Conservation (phyloP, 2,888 invertebrate genomes). For the Ceraclea dissimilis region DNA sequence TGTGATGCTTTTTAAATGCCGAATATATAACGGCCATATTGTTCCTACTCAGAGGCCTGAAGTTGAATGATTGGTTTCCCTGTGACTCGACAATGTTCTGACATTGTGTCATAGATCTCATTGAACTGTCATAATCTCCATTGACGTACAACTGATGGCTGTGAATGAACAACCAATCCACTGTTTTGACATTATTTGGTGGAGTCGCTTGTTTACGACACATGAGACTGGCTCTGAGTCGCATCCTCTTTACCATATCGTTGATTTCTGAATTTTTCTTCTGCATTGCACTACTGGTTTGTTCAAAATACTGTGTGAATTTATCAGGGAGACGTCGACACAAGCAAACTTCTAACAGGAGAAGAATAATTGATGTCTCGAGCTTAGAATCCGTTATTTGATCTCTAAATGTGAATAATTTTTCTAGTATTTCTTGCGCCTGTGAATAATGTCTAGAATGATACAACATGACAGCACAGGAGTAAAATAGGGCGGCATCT, state of each 20-base stretch:
- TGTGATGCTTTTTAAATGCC: slow-evolving; percentile 70
- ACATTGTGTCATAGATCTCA: slow-evolving; percentile 38
- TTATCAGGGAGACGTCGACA: slow-evolving; percentile 43
- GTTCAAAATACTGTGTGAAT: slow-evolving; percentile 38
- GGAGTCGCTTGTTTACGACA: slow-evolving; percentile 30
- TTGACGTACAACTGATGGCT: slow-evolving; percentile 43
- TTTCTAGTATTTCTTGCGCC: slow-evolving; percentile 46
- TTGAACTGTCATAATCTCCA: slow-evolving; percentile 41
- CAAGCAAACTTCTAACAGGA: slow-evolving; percentile 41
- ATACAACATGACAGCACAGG: slow-evolving; percentile 71
- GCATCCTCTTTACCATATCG: slow-evolving; percentile 39
- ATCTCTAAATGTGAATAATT: slow-evolving; percentile 38
- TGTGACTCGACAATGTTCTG: slow-evolving; percentile 35
- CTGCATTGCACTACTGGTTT: slow-evolving; percentile 28
- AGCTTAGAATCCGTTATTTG: slow-evolving; percentile 30
- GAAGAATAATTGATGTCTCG: slow-evolving; percentile 36
- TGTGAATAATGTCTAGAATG: slow-evolving; percentile 68
- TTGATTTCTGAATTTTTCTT: slow-evolving; percentile 21
- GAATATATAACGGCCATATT: slow-evolving; percentile 77
- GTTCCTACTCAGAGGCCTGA: slow-evolving; percentile 59
- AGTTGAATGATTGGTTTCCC: slow-evolving; percentile 40
- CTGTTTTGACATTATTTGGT: slow-evolving; percentile 36
- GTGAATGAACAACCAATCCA: slow-evolving; percentile 43
- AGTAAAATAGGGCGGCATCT: slow-evolving; percentile 56
- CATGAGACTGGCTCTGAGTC: slow-evolving; percentile 39